Conservation (phyloP, 2,113 vertebrate species). For the Ictidomys tridecemlineatus region DNA sequence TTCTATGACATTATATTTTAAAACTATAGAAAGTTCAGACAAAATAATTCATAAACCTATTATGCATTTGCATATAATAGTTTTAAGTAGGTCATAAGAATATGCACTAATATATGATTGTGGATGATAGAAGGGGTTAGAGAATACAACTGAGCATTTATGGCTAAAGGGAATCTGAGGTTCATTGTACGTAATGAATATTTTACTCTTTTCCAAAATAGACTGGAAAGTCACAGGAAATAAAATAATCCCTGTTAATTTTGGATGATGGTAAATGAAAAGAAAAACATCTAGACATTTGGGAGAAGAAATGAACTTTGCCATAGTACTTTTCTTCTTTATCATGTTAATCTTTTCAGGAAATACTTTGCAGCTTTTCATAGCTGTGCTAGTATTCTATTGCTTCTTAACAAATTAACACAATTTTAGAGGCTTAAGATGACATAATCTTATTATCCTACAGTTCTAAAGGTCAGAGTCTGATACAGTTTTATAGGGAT, state of each 20-base stretch:
- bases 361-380: background rate
- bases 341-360: background rate
- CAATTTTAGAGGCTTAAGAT: background rate
- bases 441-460: background rate
- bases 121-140: background rate
- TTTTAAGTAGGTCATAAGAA: background rate
- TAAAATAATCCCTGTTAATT: conserved; percentile 20
- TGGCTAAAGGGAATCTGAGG: background rate
- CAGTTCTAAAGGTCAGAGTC: background rate
- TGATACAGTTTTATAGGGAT: background rate
- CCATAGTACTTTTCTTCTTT: background rate
- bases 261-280: background rate
- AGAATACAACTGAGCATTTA: background rate
- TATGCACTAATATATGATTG: background rate
- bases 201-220: background rate
- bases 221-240: background rate
- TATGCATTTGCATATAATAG: background rate
- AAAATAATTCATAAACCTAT: background rate
- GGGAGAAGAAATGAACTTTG: background rate
- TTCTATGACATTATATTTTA: background rate
- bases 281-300: background rate
- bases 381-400: background rate
- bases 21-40: background rate
- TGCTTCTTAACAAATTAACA: background rate
- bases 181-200: background rate